Evolutionary conservation across 2,797 vertebrate genomes (phyloP), one percentile per base, ranked within the genome.

Genomic region (Heliangelus exortis): DNA sequence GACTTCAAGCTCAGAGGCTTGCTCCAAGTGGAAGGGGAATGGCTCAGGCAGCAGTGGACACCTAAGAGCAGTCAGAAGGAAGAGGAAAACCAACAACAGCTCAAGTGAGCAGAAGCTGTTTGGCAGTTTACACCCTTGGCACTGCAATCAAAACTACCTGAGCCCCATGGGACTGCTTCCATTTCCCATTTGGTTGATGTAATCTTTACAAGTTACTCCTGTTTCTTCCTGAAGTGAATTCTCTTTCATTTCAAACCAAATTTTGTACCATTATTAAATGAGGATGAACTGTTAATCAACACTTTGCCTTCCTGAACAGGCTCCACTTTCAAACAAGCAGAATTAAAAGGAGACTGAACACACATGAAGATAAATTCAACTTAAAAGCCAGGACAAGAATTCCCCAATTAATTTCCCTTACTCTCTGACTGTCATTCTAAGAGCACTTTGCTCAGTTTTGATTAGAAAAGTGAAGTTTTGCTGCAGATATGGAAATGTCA

Each of bases 171-270:
- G 89, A 87, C 71, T 22, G n/a, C 54, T 84, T 71, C 85, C 50
- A 71, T 80, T 92, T 96, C 89, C 91, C 94, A 87, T 82, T 95
- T 92, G 77, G n/a, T 91, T 53, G 89, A 95, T 84, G 90, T 82
- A 76, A 88, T 95, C 88, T 93, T 93, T 76, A 54, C 41, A 77
- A 91, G 75, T 74, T 80, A 90, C 86, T 94, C 75, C 80, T 74
- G 65, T 82, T 91, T 94, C 92, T 95, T 95, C 89, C 89, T 95
- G 63, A 93, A 90, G 53, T 79, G 72, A 96, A 92, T 65, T 91
- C 77, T 91, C 80, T 62, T 87, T 78, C 63, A 8, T 74, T 94
- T 89, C 65, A 90, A 92, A 96, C 82, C 78, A 63, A 61, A 96
- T 96, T 95, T 88, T 39, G 39, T 48, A 67, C 62, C 87, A 51